Conservation (phyloP, 2,888 invertebrate genomes). For the Pterostichus madidus region DNA sequence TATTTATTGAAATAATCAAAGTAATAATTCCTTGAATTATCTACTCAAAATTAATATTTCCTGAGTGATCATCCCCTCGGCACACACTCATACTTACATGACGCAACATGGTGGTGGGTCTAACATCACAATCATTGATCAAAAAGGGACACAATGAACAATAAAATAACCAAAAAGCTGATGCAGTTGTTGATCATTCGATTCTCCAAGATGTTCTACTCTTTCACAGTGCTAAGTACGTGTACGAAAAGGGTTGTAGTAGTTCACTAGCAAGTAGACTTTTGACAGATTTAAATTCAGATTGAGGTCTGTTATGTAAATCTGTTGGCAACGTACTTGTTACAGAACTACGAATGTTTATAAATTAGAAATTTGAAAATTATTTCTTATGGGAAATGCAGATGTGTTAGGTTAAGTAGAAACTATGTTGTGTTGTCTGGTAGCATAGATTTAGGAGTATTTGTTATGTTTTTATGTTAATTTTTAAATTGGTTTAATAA, state of each 20-base stretch:
- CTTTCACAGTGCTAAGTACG: constrained; percentile 17
- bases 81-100: constrained; percentile 46
- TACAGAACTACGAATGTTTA: constrained; percentile 14
- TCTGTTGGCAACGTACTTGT: constrained; percentile 29
- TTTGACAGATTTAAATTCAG: constrained; percentile 30
- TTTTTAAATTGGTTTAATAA: no score
- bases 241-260: neutral
- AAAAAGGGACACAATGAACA: constrained; percentile 66
- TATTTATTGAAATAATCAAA: no score
- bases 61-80: constrained; percentile 12
- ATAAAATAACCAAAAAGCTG: constrained; percentile 59
- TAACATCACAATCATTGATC: constrained; percentile 53
- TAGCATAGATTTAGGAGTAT: no score
- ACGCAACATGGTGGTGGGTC: constrained; percentile 13
- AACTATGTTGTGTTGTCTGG: no score
- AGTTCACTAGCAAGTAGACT: constrained; percentile 23
- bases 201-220: constrained; percentile 18
- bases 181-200: constrained; percentile 36
- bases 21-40: neutral
- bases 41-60: neutral
- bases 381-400: no score
- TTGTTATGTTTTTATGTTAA: neutral
- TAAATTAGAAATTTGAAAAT: no score
- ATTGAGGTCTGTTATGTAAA: constrained; percentile 10
- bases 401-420: no score